Evolutionary conservation across 1,140 invertebrate genomes (phyloP).

Genomic region (Aradophagus sp.): DNA sequence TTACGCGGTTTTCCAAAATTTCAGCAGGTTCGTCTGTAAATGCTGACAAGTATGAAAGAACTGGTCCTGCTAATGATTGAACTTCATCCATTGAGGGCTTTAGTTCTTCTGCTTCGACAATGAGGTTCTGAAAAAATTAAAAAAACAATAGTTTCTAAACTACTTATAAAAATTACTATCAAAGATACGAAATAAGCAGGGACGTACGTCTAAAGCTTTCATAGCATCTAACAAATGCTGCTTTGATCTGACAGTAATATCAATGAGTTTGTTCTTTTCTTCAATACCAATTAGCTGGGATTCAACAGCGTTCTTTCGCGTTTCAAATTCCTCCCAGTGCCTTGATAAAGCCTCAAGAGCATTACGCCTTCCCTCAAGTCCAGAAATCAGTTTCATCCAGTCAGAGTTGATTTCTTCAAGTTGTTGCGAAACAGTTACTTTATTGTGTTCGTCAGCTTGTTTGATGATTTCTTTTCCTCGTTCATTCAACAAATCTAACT

Average conservation of each 20-base stretch:
- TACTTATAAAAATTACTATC: background rate
- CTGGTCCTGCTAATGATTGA: constrained; percentile 72
- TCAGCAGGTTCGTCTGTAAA: constrained; percentile 77
- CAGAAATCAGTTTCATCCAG: constrained; percentile 84
- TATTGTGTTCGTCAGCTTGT: constrained; percentile 79
- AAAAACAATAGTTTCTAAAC: background rate
- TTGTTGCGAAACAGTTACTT: constrained; percentile 78
- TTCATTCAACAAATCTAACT: constrained; percentile 81
- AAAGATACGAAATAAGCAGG: background rate
- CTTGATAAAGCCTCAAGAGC: constrained; percentile 80
- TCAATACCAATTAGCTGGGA: constrained; percentile 78
- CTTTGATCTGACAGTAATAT: constrained; percentile 82
- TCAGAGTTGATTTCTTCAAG: constrained; percentile 79
- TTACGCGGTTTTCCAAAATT: constrained; percentile 76
- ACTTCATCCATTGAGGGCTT: constrained; percentile 73
- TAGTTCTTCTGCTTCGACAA: constrained; percentile 77
- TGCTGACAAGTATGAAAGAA: constrained; percentile 78
- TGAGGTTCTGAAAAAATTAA: constrained; percentile 76
- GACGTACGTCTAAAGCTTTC: constrained; percentile 80
- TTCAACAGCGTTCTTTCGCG: constrained; percentile 79
- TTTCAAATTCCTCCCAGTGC: constrained; percentile 87
- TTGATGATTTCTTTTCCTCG: constrained; percentile 79
- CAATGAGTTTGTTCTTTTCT: constrained; percentile 84
- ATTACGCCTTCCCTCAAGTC: constrained; percentile 80
- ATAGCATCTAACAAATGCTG: constrained; percentile 82